Conservation (phyloP, 1,140 invertebrate species). For the Drosophila melanica region DNA sequence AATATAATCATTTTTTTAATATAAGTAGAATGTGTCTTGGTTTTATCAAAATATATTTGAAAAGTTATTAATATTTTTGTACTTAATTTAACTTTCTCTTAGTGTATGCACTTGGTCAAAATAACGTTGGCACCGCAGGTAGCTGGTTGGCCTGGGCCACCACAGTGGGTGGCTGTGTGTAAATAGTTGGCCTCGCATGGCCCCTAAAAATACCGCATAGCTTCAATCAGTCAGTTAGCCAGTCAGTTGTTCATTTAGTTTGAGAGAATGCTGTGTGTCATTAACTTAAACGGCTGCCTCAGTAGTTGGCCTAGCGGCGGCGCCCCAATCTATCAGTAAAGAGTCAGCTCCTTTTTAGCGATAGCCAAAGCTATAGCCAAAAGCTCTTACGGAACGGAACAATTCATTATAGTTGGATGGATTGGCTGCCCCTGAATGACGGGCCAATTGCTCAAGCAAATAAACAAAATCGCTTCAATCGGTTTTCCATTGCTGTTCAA, state of each 20-base stretch:
- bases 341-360: conserved; percentile 33
- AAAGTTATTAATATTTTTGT: too few species aligned
- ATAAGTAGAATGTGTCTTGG: too few species aligned
- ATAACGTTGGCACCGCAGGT: conserved; percentile 61
- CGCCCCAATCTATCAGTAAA: conserved; percentile 67
- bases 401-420: conserved; percentile 71
- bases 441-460: conserved; percentile 78
- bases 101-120: conserved; percentile 28
- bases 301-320: conserved; percentile 57
- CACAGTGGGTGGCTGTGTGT: conserved; percentile 77
- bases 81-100: too few species aligned
- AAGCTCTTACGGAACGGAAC: conserved; percentile 49
- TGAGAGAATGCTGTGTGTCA: conserved; percentile 48
- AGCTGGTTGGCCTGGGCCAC: conserved; percentile 55
- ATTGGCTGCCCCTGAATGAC: conserved; percentile 67
- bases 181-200: conserved; percentile 76
- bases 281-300: conserved; percentile 68
- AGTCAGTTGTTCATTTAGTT: conserved; percentile 36
- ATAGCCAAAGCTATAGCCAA: conserved; percentile 2
- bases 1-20: too few species aligned
- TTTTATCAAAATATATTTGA: too few species aligned
- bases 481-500: conserved; percentile 34
- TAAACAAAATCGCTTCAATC: conserved; percentile 68
- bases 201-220: conserved; percentile 76
- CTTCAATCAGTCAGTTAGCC: conserved; percentile 45